Evolutionary conservation across 2,113 vertebrate genomes (phyloP), one percentile per base, ranked within the genome.

Genomic region (Nothoprocta pentlandii): DNA sequence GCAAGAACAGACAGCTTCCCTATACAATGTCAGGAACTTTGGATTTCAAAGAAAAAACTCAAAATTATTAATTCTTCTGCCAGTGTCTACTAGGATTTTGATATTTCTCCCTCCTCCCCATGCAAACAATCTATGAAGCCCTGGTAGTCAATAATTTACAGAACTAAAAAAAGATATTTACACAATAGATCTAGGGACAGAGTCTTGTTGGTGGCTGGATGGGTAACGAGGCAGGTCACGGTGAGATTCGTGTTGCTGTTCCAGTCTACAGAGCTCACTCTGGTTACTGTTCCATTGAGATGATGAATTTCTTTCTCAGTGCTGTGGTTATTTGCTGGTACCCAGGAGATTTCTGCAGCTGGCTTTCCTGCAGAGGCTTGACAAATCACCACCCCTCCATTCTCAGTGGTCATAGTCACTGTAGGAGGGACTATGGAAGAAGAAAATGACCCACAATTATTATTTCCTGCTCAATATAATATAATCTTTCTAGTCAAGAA

Each of bases 281-380:
- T 82, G 4, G 95, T 97, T 87, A 94, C 96, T 14, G 95, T 97
- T 53, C 77, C 90, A 0, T 95, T 63, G n/a, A 4, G 36, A 61
- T 89, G 68, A 41, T 16, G 56, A 7, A 34, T 5, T 42, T 92
- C 54, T 8, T 93, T 36, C 66, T 71, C 10, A 0, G 59, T 70
- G 76, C 13, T 68, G 64, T 93, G 91, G 3, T n/a, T 58, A 23
- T 89, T 88, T 39, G 32, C 59, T 81, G 97, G 95, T n/a, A 34
- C 69, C 97, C 97, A 97, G 73, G 66, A 97, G 81, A 97, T 92
- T 42, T n/a, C 67, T 12, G 97, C 97, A 93, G 97, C 93, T 22
- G 97, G 97, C 70, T 96, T 97, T 75, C 96, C 96, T 66, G 89
- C 80, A 76, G 71, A 64, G 0, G 95, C 97, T 61, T 80, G 75